phyloP scores from a whole-genome alignment of 1,140 invertebrate species.

The Formica exsecta region DNA sequence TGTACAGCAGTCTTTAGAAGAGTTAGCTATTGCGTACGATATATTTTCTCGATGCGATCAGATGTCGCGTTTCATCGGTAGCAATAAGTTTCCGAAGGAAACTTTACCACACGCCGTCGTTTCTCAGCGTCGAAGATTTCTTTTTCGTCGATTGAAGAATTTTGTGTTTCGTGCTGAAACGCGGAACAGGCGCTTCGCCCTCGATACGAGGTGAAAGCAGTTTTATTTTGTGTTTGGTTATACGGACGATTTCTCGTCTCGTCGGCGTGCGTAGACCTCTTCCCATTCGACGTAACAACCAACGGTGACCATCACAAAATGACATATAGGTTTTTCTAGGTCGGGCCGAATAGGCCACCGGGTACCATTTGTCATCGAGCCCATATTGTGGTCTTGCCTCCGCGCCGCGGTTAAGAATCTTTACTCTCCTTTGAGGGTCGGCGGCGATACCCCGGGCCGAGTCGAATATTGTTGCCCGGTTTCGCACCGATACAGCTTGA shows the following conservation, averaged over 20 bases:
- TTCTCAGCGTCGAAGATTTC: slow-evolving; percentile 21
- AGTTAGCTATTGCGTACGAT: slow-evolving; percentile 20
- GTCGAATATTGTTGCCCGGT: slow-evolving; percentile 79
- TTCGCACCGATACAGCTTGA: slow-evolving; percentile 80
- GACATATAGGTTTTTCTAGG: slow-evolving; percentile 71
- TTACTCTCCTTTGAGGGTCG: slow-evolving; percentile 39
- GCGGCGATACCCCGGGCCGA: slow-evolving; percentile 45
- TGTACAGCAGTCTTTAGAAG: neutral
- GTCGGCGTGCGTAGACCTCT: slow-evolving; percentile 48
- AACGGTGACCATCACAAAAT: slow-evolving; percentile 70
- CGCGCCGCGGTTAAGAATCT: slow-evolving; percentile 68
- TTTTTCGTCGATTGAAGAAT: slow-evolving; percentile 1
- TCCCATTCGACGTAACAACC: slow-evolving; percentile 44
- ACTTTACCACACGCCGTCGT: slow-evolving; percentile 17
- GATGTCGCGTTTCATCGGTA: neutral
- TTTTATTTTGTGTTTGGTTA: slow-evolving; percentile 44
- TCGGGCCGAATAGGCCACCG: slow-evolving; percentile 67
- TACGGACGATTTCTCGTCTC: slow-evolving; percentile 66
- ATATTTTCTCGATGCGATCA: slow-evolving; percentile 11
- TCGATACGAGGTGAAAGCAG: slow-evolving; percentile 59
- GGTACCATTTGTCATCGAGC: slow-evolving; percentile 85
- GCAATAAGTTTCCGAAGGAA: neutral
- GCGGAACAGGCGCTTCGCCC: slow-evolving; percentile 13
- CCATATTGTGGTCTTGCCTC: slow-evolving; percentile 85
- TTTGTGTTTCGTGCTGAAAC: slow-evolving; percentile 49